Base-by-base conservation (phyloP, 35 echinoderm and acorn worm genomes). In the Ophiothrix spiculata region DNA sequence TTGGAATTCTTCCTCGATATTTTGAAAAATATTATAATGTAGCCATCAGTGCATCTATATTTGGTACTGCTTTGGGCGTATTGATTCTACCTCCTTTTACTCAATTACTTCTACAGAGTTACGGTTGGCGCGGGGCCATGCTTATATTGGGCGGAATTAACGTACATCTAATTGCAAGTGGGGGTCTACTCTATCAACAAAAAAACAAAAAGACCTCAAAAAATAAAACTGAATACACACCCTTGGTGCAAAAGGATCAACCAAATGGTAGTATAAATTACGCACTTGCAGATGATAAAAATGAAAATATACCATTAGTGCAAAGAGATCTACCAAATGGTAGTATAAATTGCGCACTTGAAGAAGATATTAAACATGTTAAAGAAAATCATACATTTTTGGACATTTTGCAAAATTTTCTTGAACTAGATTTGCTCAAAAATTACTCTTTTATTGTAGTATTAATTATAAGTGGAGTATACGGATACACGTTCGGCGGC, bases 51-150 rank as follows among this genome's bases (percentile, higher is more conserved):
- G 54, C 54, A 46, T 39, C 14, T 25, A 46, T 25, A 4, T 82
- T 32, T 15, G 80, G 80, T 12, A 16, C 39, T 54, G 21, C 80
- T 11, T 17, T 82, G 14, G 80, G 38, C 25, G 14, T 82, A 32
- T 1, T 82, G 14, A 0, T 33, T 31, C 4, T 49, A 16, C 39
- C 25, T 11, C 38, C 41, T 1, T 45, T 82, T 11, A 82, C 40
- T 28, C 80, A 82, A 82, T 29, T 54, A 11, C 33, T 82, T 25
- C 40, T 82, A 16, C 39, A 82, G 25, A 82, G 39, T 0, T 82
- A 82, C 80, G 80, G 80, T 41, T 82, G 80, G 80, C 16, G 80
- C n/a, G 80, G 80, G 6, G 40, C 80, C 45, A 11, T 82, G 80
- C 1, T 82, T 4, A 13, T 82, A 0, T 21, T 82, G 11, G 41